These are phyloP conservation scores for Echeneis naucrates DNA, from an alignment of 2,797 vertebrate species.

Conservation along the genomic window DNA sequence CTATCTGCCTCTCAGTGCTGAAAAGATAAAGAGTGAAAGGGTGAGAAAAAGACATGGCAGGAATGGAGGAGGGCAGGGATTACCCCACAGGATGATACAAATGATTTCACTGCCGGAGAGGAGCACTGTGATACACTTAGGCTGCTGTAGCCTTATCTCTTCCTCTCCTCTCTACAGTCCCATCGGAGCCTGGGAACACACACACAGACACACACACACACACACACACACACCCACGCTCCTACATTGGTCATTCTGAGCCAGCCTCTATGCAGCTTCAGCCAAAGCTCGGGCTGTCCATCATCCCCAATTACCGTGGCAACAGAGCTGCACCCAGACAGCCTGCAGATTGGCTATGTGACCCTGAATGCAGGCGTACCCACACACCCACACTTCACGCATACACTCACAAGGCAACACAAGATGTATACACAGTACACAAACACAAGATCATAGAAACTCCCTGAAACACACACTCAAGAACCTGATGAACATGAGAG, in stretches of 20 bases:
- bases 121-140: constrained; percentile 61
- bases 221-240: constrained; percentile 46
- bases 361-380: constrained; percentile 72
- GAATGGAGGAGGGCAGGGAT: constrained; percentile 52
- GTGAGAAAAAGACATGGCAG: constrained; percentile 17
- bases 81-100: constrained; percentile 63
- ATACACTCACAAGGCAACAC: constrained; percentile 23
- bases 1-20: constrained; percentile 53
- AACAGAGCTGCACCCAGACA: constrained; percentile 82
- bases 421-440: constrained; percentile 26
- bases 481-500: constrained; percentile 47
- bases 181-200: constrained; percentile 50
- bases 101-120: constrained; percentile 62
- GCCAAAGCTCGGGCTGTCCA: constrained; percentile 83
- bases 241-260: constrained; percentile 74
- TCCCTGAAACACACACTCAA: constrained; percentile 5
- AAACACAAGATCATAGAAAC: constrained; percentile 18
- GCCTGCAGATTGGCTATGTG: constrained; percentile 81
- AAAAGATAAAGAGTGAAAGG: constrained; percentile 21
- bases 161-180: constrained; percentile 57
- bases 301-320: constrained; percentile 88
- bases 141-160: constrained; percentile 66
- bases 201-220: constrained; percentile 43
- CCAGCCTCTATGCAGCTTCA: constrained; percentile 77
- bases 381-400: constrained; percentile 53